phyloP scores from a whole-genome alignment of 2,888 invertebrate species.

The Melieria omissa region DNA sequence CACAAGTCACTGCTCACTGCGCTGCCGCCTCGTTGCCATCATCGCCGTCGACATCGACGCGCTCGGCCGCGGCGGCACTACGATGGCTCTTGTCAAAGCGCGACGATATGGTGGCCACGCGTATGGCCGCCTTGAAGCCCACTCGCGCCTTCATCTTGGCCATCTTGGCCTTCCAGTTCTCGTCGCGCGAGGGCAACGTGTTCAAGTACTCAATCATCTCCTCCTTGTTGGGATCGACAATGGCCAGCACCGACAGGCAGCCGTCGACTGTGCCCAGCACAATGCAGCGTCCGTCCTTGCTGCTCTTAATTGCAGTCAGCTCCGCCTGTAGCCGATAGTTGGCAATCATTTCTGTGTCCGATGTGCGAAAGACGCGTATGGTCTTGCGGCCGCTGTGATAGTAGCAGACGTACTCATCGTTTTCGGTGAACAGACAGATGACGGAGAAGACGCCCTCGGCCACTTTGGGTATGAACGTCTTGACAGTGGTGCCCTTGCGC shows the following conservation, averaged over 20 bases:
- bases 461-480: conserved; percentile 91
- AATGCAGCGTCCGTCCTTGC: conserved; percentile 79
- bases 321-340: conserved; percentile 93
- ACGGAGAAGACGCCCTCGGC: conserved; percentile 98
- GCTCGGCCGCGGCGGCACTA: conserved; percentile 47
- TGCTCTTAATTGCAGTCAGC: conserved; percentile 84
- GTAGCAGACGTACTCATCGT: conserved; percentile 94
- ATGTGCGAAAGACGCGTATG: conserved; percentile 89
- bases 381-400: conserved; percentile 97
- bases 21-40: conserved; percentile 9
- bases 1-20: neutral
- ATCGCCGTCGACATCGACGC: conserved; percentile 26
- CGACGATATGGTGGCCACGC: conserved; percentile 71
- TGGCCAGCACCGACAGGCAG: conserved; percentile 88
- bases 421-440: conserved; percentile 92
- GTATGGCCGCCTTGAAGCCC: conserved; percentile 76
- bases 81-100: conserved; percentile 53
- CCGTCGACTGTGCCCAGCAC: conserved; percentile 94
- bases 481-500: conserved; percentile 87
- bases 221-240: conserved; percentile 77
- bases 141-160: conserved; percentile 74
- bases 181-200: conserved; percentile 78
- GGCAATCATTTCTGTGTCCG: conserved; percentile 91
- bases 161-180: conserved; percentile 76
- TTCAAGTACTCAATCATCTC: conserved; percentile 74